phyloP scores from a whole-genome alignment of 2,797 vertebrate species.

The Brachymystax lenok region DNA sequence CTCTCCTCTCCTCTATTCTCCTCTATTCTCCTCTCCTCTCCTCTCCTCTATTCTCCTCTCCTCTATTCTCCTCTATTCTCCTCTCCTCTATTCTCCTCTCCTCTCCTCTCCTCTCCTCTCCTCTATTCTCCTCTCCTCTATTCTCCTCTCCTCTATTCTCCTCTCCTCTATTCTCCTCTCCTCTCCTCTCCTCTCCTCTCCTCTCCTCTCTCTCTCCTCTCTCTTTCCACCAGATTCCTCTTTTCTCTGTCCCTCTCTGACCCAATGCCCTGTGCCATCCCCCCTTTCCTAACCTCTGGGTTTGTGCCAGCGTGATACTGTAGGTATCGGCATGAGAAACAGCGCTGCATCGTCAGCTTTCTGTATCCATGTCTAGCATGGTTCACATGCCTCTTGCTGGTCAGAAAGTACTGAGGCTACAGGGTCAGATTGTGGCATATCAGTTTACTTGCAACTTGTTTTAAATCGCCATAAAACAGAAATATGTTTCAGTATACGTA shows the following conservation, averaged over 20 bases:
- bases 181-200: not conserved
- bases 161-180: too few relatives aligned
- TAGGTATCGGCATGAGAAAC: not conserved
- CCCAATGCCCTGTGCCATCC: not conserved
- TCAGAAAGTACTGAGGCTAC: too few relatives aligned
- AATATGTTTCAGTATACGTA: too few relatives aligned
- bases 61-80: not conserved
- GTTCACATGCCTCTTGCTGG: not conserved
- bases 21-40: too few relatives aligned
- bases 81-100: too few relatives aligned
- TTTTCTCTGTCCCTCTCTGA: constrained; percentile 37
- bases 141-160: not conserved
- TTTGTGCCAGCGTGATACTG: not conserved
- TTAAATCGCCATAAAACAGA: too few relatives aligned
- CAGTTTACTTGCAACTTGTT: too few relatives aligned
- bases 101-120: not conserved
- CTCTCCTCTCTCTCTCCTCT: not conserved
- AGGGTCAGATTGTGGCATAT: too few relatives aligned
- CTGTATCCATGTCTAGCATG: not conserved
- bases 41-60: too few relatives aligned
- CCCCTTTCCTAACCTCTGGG: not conserved
- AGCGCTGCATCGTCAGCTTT: not conserved
- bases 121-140: constrained; percentile 23
- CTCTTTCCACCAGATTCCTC: constrained; percentile 10
- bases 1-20: too few relatives aligned